Evolutionary conservation across 2,888 invertebrate species (phyloP), one percentile per base, ranked within the genome.

Genomic region (Pterostichus madidus): DNA sequence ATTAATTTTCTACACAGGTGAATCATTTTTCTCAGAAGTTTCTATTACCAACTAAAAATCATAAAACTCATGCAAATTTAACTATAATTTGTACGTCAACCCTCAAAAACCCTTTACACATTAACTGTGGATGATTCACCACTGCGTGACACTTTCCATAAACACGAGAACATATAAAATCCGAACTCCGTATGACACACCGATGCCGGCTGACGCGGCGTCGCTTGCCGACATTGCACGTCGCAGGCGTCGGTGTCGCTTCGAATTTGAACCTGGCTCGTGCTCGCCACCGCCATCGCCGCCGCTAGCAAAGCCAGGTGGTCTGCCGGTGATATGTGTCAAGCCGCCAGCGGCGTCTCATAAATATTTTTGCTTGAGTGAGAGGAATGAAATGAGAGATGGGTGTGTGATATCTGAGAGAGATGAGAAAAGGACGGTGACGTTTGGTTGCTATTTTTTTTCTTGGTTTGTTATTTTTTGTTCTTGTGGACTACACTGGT

Each of bases 71-170:
- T 2, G 13, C 6, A 13, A 39, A 52, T 6, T 8, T 10, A 5
- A 6, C n/a, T 39, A 39, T 10, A 52, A n/a, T 13, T 52, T 52
- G 52, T 46, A 46, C 11, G 11, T 13, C 52, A 52, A n/a, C 52
- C 52, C 52, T 52, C 13, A 56, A 56, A 71, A 71, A 39, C 68
- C 68, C 68, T 71, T 71, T 71, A 17, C 68, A 44, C 44, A 71
- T 17, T 17, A 71, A 10, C 15, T 17, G 10, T 5, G 8, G 13
- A 71, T 71, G 68, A 71, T 71, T 71, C 68, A 71, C 68, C 44
- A 39, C 24, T 71, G 7, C 68, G 68, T 71, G 68, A 44, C 68
- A 24, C 44, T 39, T 17, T 71, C 68, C 68, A 71, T 44, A 64
- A 64, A 15, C 68, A 71, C 24, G 68, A 39, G 52, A 39, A 39